Conservation (phyloP, 2,113 vertebrate genomes). For the Lutjanus erythropterus region DNA sequence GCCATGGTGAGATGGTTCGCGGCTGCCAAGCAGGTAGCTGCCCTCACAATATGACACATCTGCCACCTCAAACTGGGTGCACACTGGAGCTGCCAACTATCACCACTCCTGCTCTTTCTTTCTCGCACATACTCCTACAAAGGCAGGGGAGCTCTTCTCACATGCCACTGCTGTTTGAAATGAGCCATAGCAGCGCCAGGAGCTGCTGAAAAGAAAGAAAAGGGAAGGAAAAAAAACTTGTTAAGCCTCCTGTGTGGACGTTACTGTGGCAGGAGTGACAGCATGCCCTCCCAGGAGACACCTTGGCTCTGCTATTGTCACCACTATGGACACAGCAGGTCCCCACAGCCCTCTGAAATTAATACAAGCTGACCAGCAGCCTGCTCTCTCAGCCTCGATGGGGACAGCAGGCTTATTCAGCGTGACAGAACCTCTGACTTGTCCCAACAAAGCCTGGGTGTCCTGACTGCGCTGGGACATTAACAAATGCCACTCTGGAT, state of each 20-base stretch:
- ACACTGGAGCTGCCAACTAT: constrained; percentile 50
- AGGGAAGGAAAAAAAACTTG: constrained; percentile 5
- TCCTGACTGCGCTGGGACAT: constrained; percentile 32
- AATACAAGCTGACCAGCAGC: constrained; percentile 68
- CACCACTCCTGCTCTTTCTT: constrained; percentile 26
- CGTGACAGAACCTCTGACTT: constrained; percentile 61
- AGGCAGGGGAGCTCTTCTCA: constrained; percentile 54
- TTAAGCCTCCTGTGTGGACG: constrained; percentile 49
- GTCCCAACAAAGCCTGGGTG: constrained; percentile 47
- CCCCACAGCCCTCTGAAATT: constrained; percentile 57
- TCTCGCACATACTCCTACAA: constrained; percentile 33
- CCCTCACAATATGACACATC: constrained; percentile 63
- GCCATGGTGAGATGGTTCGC: constrained; percentile 19
- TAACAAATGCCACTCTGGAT: constrained; percentile 54
- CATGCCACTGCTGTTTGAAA: constrained; percentile 53
- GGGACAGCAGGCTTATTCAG: constrained; percentile 53
- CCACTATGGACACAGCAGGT: constrained; percentile 48
- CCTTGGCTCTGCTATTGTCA: constrained; percentile 70
- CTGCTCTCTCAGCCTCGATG: constrained; percentile 36
- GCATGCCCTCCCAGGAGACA: constrained; percentile 55
- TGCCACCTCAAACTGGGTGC: constrained; percentile 60
- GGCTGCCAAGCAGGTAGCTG: constrained; percentile 64
- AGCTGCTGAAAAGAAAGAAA: constrained; percentile 39
- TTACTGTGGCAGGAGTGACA: constrained; percentile 63
- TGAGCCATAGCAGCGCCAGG: constrained; percentile 11